Evolutionary conservation across 2,888 invertebrate species (phyloP), one percentile per base, ranked within the genome.

Genomic region (Aporophyla lueneburgensis): DNA sequence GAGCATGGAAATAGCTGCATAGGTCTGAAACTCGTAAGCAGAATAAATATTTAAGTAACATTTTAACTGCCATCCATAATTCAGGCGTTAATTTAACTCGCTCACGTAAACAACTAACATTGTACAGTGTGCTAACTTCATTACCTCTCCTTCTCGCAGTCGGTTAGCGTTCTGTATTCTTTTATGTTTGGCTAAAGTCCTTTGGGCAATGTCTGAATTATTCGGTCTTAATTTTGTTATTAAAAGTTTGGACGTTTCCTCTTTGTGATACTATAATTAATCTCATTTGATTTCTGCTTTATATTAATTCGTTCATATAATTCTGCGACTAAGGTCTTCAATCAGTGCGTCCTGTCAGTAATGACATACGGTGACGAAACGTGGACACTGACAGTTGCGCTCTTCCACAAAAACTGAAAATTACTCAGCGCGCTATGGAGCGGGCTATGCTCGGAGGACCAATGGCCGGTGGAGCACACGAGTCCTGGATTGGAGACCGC

Each of bases 11-110:
- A 71, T 58, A 59, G 19, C 68, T 82, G 72, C 67, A 49, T 54
- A 63, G 62, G 21, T 27, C 69, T 71, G 67, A 62, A 76, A 71
- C 62, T 70, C 72, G 49, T 69, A 72, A 66, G 21, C 54, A 70
- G 74, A 78, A 81, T 87, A 85, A 88, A 88, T 90, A 87, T 90
- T 89, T 84, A 74, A 87, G 78, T 83, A 80, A 79, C 80, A 83
- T 86, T 83, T 89, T 85, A 87, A 86, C 83, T 83, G 72, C 46
- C 73, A 62, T 87, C 76, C 84, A 82, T 87, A 84, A 86, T 85
- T 85, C 74, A 84, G 16, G 27, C 73, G 83, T 80, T 80, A 85
- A 89, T 86, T 88, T 85, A 74, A 83, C 74, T 74, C 81, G 76
- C 76, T 68, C 85, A 87, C 84, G 86, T 86, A 86, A 76, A 84